Conservation (phyloP, 2,113 vertebrate species). For the Picathartes gymnocephalus region DNA sequence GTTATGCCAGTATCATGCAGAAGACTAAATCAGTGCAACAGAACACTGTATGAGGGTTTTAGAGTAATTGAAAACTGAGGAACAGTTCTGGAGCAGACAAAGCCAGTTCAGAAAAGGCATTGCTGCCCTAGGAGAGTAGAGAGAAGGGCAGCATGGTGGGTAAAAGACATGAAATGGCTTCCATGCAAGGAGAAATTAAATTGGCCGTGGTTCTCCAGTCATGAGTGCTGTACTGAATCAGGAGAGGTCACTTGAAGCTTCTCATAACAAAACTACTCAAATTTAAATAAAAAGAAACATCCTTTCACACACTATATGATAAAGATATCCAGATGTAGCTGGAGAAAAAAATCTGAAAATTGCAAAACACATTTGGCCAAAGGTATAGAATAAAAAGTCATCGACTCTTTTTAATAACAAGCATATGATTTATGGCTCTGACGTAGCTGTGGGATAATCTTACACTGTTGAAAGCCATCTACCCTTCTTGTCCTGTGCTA, state of each 20-base stretch:
- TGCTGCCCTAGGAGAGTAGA: neutral
- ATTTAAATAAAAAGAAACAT: neutral
- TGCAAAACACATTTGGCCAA: neutral
- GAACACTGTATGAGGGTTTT: neutral
- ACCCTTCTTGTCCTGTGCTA: neutral
- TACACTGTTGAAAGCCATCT: neutral
- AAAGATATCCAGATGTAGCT: neutral
- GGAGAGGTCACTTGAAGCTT: neutral
- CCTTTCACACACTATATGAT: neutral
- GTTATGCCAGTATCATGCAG: neutral
- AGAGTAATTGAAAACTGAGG: neutral
- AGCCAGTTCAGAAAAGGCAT: neutral
- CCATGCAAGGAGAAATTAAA: neutral
- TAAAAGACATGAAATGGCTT: neutral
- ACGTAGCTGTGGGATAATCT: neutral
- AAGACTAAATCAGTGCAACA: neutral
- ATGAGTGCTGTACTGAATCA: neutral
- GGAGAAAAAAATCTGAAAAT: neutral
- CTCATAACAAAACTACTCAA: neutral
- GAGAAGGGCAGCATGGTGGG: neutral
- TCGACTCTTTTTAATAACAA: neutral
- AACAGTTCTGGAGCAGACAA: neutral
- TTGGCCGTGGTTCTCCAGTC: rapidly evolving
- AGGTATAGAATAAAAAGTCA: neutral
- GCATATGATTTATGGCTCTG: neutral